A percentile compares a stretch with the other conserved stretches of the same genome.
These are phyloP conservation scores for Trichechus manatus DNA, from an alignment of 2,113 vertebrate genomes.

Conservation along the genomic window DNA sequence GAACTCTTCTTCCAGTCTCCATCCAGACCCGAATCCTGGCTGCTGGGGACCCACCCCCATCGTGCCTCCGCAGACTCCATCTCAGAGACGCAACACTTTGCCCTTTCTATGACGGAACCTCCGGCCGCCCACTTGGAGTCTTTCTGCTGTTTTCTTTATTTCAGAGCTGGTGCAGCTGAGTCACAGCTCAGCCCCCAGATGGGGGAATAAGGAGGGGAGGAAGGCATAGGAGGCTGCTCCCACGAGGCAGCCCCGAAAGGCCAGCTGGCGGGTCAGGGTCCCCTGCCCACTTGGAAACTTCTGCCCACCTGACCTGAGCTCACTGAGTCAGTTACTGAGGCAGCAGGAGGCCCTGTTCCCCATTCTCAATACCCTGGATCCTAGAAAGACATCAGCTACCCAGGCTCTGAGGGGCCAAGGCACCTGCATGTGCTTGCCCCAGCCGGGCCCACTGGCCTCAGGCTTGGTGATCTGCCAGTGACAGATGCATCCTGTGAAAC, in stretches of 20 bases:
- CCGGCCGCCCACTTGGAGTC: neutral
- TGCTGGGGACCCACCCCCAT: neutral
- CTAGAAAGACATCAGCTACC: neutral
- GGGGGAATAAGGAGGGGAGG: neutral
- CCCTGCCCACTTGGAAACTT: neutral
- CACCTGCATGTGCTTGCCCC: fast-evolving
- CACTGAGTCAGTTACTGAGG: neutral
- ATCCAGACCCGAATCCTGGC: neutral
- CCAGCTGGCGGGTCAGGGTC: neutral
- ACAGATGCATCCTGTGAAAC: fast-evolving
- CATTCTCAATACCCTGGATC: neutral
- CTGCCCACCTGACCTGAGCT: neutral
- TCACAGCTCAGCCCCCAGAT: slow-evolving; percentile 30
- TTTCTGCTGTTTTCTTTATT: neutral
- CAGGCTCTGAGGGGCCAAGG: neutral
- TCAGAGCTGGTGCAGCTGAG: neutral
- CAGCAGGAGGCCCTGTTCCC: neutral
- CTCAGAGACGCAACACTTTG: fast-evolving
- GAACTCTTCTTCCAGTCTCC: neutral
- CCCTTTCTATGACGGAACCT: neutral
- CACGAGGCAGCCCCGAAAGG: neutral
- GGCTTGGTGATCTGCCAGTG: neutral
- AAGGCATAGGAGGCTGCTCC: neutral
- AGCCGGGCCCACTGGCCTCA: neutral
- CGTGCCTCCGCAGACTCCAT: neutral